Evolutionary conservation across 2,113 vertebrate genomes (phyloP), one percentile per base, ranked within the genome.

Genomic region (Scatophagus argus): DNA sequence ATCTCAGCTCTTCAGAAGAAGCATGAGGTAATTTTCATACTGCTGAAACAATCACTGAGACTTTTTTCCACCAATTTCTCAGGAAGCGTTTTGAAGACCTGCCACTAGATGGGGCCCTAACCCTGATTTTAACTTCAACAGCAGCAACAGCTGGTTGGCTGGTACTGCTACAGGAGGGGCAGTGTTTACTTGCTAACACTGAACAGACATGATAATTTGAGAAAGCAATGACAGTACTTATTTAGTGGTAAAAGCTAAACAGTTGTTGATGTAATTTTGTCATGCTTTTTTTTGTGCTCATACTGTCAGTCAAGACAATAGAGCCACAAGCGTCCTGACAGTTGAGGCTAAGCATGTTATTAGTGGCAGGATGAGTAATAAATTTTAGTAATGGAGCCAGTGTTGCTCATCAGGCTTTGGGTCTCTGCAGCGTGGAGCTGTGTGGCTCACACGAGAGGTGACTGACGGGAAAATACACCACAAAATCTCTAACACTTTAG

Each of bases 61-160:
- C 16, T 44, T 44, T 44, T 47, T 47, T 47, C 5, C 16, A 49
- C 29, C 1, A 1, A 14, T 25, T 60, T 75, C 21, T 44, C 29
- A 17, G 7, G 1, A 9, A 16, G 14, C 23, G 7, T 54, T 36
- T 52, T 61, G 36, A 23, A 19, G 43, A 11, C 2, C 2, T 8
- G 11, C 83, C 88, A 83, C 87, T 88, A 90, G 92, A 87, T 91
- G 87, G 87, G 3, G 85, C 69, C n/a, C 43, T 69, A 46, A 69
- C 61, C 83, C 66, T 85, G 54, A 70, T 77, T 68, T 86, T 86
- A 46, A 70, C 25, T 10, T 27, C 19, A 58, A 52, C 79, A 62
- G 25, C 83, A 65, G 69, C 77, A 88, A 72, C 88, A 89, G 83
- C 81, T 90, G 88, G 49, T 63, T 31, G n/a, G 56, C 31, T 61